Base-by-base conservation (phyloP, 1,140 invertebrate genomes). In the Drosophila watanabei region DNA sequence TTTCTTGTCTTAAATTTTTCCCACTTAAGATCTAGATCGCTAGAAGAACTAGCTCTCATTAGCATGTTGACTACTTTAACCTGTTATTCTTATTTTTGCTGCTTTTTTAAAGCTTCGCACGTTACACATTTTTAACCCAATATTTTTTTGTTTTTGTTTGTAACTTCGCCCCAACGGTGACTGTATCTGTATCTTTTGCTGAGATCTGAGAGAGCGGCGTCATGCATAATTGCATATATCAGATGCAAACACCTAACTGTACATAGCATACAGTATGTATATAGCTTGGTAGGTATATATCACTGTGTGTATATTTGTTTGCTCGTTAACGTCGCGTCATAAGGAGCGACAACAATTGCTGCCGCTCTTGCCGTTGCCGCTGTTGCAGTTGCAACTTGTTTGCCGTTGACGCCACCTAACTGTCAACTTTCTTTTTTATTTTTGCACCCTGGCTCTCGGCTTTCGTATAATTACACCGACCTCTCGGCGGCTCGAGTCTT, bases 161-260 rank as follows among this genome's bases (percentile, higher is more conserved):
- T 46, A 54, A 64, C 62, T 37, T 32, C 0, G 14, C 45, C 73
- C 60, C 11, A 37, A 32, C 33, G 45, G 35, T 30, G 39, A 71
- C 66, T 72, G 56, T 72, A 60, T 70, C 61, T 65, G 58, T 69
- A 46, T 77, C 48, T 79, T 71, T 46, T 28, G 82, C 80, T 71
- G 54, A 41, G 57, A 66, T 59, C 51, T 35, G 7, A 43, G 18
- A 69, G 35, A 43, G 54, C 68, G 56, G 56, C 85, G 63, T 79
- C 85, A 85, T 79, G 86, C 86, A 89, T 88, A 88, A 88, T 88
- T 88, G 85, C 85, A 89, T 81, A 81, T 79, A 88, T 89, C 81
- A 85, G 81, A 75, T 81, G 70, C 73, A 73, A 85, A 84, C 85
- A 84, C 78, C 84, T 87, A 88, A 88, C 85, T 84, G 85, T 80